Base-by-base conservation (phyloP, 2,797 vertebrate species). In the Silurus lanzhouensis region DNA sequence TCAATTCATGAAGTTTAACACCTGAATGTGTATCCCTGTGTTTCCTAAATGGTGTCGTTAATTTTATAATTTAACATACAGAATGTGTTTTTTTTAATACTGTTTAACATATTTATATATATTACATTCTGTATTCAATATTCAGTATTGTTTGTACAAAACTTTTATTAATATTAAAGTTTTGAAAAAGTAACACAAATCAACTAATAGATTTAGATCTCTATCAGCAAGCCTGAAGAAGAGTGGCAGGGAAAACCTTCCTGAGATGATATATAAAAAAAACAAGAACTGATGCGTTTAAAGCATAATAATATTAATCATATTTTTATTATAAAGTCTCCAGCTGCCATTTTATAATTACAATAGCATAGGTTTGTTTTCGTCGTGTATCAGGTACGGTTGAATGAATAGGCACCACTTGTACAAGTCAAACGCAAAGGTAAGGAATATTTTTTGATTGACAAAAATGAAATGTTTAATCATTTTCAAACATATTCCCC, bases 111-210 rank as follows among this genome's bases (percentile, higher is more conserved):
- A 52, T 19, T 17, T 75, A 55, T 8, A 60, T 14, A 25, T 14
- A 66, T 48, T 13, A 7, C 0, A 10, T 3, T 25, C 38, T 52
- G 19, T 66, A 52, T 48, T 80, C 22, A 17, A 6, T 44, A 38
- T 60, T 78, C 3, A 13, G 9, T 22, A 60, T 46, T 46, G n/a
- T 77, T 38, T 60, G 9, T 19, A 5, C 6, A 58, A 1, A 31
- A 2, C 10, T 6, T 58, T 77, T 38, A 77, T 58, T 27, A 38
- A 14, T 64, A 5, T 6, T 13, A 8, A 19, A 15, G 44, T 46
- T 46, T 58, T 22, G 19, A 44, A n/a, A 63, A 38, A 78, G 19
- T 19, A 78, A 63, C 19, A 79, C 31, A 79, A 79, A 79, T n/a
- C 12, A 12, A 46, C 20, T 10, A 55, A 15, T 19, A 67, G 5